These are phyloP conservation scores for Yponomeuta malinellus DNA, from an alignment of 2,888 invertebrate genomes.

Conservation along the genomic window DNA sequence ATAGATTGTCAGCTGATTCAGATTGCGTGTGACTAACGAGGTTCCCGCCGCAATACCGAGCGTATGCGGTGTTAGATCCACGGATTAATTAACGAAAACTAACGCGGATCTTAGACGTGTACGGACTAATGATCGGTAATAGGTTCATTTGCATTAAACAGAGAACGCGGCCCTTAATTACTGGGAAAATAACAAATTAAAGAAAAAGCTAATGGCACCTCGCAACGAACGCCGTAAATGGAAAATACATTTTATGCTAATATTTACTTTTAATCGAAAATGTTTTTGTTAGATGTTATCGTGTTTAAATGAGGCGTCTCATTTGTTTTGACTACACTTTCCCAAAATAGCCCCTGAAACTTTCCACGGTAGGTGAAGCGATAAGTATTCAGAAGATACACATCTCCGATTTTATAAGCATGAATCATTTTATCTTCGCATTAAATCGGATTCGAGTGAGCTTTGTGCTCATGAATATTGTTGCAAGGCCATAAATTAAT, in stretches of 20 bases:
- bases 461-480: slow-evolving; percentile 53
- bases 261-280: neutral
- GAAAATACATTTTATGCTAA: slow-evolving; percentile 5
- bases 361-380: neutral
- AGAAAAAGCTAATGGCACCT: slow-evolving; percentile 52
- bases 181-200: slow-evolving; percentile 72
- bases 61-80: slow-evolving; percentile 38
- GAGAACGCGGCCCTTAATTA: slow-evolving; percentile 65
- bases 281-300: neutral
- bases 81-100: slow-evolving; percentile 70
- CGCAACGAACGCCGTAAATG: slow-evolving; percentile 4
- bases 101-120: slow-evolving; percentile 62
- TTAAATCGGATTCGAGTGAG: slow-evolving; percentile 61
- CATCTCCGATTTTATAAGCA: slow-evolving; percentile 33
- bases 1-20: slow-evolving; percentile 8
- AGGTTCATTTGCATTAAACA: slow-evolving; percentile 73
- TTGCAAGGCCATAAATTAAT: slow-evolving; percentile 70
- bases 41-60: slow-evolving; percentile 34
- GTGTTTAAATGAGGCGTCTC: neutral
- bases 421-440: slow-evolving; percentile 68
- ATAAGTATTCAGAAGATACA: slow-evolving; percentile 20
- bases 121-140: slow-evolving; percentile 70
- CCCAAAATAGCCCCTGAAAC: neutral
- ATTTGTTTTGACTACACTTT: neutral
- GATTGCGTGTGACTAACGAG: slow-evolving; percentile 55